Evolutionary conservation across 2,888 invertebrate species (phyloP), one percentile per base, ranked within the genome.

Genomic region (Calameuta idolon): DNA sequence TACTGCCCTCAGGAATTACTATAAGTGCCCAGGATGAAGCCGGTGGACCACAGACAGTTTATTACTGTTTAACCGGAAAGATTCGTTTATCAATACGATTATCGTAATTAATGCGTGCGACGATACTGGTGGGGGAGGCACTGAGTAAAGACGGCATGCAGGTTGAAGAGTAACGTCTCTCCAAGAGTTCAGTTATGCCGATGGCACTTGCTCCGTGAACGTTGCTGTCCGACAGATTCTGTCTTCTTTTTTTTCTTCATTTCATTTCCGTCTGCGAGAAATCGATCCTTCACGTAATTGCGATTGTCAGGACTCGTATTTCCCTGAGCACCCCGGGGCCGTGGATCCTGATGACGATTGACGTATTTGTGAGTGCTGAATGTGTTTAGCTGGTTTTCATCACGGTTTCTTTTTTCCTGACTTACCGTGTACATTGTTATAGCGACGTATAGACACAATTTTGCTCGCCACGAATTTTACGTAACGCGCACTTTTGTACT

Each of bases 121-220:
- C 31, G 15, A 34, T 34, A 30, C 23, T 34, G 35, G 74, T 34
- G 74, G 74, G 71, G 74, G 74, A 74, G 31, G 11, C 30, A 35
- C 74, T 74, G 37, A n/a, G 12, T 71, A 31, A 34, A 31, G 15
- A 71, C 31, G 71, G 31, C 31, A 15, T 34, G 31, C 71, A 71
- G 74, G 74, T 74, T 34, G 35, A 35, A 74, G 15, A 30, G 12
- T 34, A 74, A 30, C 74, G 74, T n/a, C 30, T 74, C 35, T 74
- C 35, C n/a, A 34, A 74, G 74, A 74, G 12, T 34, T 74, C 74
- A 74, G 74, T 74, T 35, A 74, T 15, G 74, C 35, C 35, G 74
- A 34, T 34, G 74, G 74, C 74, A 34, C 74, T 74, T 74, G 23
- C 34, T 34, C 74, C 34, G 40, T 37, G 37, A 75, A 68, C 75